Base-by-base conservation (phyloP, 2,888 invertebrate species). In the Scaptomyza polygonia region DNA sequence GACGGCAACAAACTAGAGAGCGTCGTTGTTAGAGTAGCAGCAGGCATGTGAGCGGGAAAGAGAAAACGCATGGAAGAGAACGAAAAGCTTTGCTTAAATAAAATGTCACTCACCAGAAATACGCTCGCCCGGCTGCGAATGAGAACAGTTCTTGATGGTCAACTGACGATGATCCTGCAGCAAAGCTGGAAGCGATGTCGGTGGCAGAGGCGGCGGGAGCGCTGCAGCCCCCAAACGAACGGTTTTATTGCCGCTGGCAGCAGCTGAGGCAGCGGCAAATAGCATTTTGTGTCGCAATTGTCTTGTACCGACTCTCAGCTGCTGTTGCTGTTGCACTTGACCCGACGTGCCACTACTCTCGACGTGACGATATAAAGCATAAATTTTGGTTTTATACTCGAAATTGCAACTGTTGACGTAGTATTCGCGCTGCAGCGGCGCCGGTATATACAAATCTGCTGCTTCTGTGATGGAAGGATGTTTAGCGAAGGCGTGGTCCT, bases 291-390 rank as follows among this genome's bases (percentile, higher is more conserved):
- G 79, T 48, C 76, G 72, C 71, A 87, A 65, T 77, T 79, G 79
- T 58, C 80, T 74, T 66, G 76, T 76, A 63, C 81, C 87, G 69
- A 77, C 77, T 72, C 48, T 85, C 88, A 86, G 88, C 86, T 83
- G 79, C 81, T 88, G 84, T 88, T 88, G 88, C 80, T 88, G 85
- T 79, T 84, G 87, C 83, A 85, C 88, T 85, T 85, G 74, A 87
- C 86, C 62, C 83, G 81, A 80, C 84, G 88, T 74, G 88, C 86
- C 86, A 84, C 84, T 67, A 78, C 79, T 86, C 88, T 72, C 55
- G 80, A 85, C 72, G 85, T 83, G 79, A 78, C 78, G 76, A 79
- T 89, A 88, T 76, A 90, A 78, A 57, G 88, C 79, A 86, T 89
- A 89, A 72, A 90, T 81, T 87, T 89, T 79, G 62, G 83, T 88